Base-by-base conservation (phyloP, 2,888 invertebrate species). In the Meiosimyza platycephala region DNA sequence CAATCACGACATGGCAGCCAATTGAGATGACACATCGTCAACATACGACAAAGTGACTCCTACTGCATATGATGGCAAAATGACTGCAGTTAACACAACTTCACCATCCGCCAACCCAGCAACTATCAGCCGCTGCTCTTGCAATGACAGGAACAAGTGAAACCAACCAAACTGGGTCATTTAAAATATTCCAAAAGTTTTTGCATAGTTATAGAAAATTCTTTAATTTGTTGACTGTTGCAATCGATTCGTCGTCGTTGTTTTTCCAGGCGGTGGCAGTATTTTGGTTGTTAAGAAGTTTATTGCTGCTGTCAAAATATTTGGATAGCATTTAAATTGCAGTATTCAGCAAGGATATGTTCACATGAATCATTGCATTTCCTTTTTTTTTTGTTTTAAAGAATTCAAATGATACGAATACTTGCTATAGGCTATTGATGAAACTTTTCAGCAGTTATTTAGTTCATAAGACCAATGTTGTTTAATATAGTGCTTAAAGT, bases 241-340 rank as follows among this genome's bases (percentile, higher is more conserved):
- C 40, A 40, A 40, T 40, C 40, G 40, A 40, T 40, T 40, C 40
- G 40, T 40, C 40, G 40, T 40, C 40, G 40, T 40, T 9, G 40
- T 40, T 9, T 40, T 40, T 9, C 9, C 40, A 40, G 40, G 40
- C 40, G 40, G 6, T 40, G 40, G 40, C 9, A 11, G 22, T 40
- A 6, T 57, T 57, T 22, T 28, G 22, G 22, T 57, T 57, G 22
- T 18, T 28, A 13, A 57, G 57, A 57, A 28, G 57, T 57, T 57
- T 57, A 40, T 9, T 57, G 28, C 28, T 57, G 57, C 57, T 57
- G 57, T 57, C 57, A 57, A 28, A 57, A 57, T 28, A 57, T 57
- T 22, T 57, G 22, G 28, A n/a, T 28, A 57, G n/a, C 28, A 57
- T 28, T 28, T 12, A 57, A 28, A 57, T 13, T 57, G 57, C 57